Evolutionary conservation across 2,797 vertebrate genomes (phyloP), one percentile per base, ranked within the genome.

Genomic region (Lepilemur septentrionalis): DNA sequence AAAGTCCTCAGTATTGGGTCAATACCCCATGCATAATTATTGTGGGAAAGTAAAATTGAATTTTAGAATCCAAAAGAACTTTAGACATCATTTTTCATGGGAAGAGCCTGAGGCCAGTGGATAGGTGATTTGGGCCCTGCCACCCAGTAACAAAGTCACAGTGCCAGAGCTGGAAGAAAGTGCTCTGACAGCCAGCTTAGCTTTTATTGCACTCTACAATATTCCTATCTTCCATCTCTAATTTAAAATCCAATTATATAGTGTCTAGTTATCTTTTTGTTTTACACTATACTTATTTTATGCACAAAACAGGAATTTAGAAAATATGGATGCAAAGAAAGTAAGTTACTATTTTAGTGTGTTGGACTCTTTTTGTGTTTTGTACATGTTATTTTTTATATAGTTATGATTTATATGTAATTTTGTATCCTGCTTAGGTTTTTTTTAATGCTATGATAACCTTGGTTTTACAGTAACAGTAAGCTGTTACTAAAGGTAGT

Each of bases 401-500:
- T 43, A 91, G 23, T 94, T 79, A 59, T 57, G 84, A 52, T 78
- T 59, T 83, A 43, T 67, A 79, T 76, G 20, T 46, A 80, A 84
- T 95, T 91, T 80, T 96, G 28, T 79, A 87, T 90, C 20, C 55
- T 84, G 25, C 65, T 89, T 93, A 76, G 48, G 69, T 69, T 50
- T 52, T 52, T 52, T 82, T 82, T 88, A 80, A 41, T 67, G 25
- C 59, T 59, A 67, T 50, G 35, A 32, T 85, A 89, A 93, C 23
- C 46, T 96, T 96, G 81, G 43, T 82, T 88, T 97, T 95, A 65
- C 3, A 86, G 63, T 91, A 83, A 94, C 65, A 94, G 57, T 87
- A 82, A 96, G 20, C 85, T 86, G 76, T 93, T 84, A 89, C 86
- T 84, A 83, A 89, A 96, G 80, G 93, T 81, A 88, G 41, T 90